These are phyloP conservation scores for Drosophila orena DNA, from an alignment of 1,140 invertebrate species.

Conservation along the genomic window DNA sequence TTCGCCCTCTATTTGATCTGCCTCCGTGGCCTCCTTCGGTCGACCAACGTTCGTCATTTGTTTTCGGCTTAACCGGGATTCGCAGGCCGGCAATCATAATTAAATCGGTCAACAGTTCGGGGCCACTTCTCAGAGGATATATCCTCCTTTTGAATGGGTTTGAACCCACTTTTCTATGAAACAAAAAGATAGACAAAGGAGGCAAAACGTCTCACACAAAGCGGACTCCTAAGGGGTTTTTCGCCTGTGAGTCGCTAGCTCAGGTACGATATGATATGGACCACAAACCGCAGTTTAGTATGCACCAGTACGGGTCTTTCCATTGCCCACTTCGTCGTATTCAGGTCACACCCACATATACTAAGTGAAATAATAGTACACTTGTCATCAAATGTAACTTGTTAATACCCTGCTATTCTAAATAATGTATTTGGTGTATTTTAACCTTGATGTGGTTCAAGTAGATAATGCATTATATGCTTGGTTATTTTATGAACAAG, in stretches of 20 bases:
- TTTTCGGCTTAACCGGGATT: constrained; percentile 53
- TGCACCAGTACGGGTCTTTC: constrained; percentile 2
- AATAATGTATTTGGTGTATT: too few species aligned
- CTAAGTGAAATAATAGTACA: background rate
- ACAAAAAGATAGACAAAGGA: constrained; percentile 12
- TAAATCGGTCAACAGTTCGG: constrained; percentile 46
- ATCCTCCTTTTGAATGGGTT: constrained; percentile 1
- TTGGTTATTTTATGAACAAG: too few species aligned
- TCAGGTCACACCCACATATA: constrained; percentile 37
- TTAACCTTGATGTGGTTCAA: too few species aligned
- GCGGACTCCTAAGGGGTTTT: constrained; percentile 7
- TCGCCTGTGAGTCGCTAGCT: background rate
- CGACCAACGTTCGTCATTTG: constrained; percentile 57
- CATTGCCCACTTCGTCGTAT: constrained; percentile 8
- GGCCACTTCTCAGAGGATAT: constrained; percentile 21
- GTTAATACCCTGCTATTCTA: too few species aligned
- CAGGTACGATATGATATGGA: constrained; percentile 18
- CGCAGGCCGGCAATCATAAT: constrained; percentile 46
- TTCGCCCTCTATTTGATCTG: background rate
- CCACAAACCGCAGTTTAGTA: constrained; percentile 38
- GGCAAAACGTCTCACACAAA: constrained; percentile 11
- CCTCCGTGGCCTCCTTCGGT: constrained; percentile 30
- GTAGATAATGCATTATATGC: background rate
- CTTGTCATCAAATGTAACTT: background rate
- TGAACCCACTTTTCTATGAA: background rate